Conservation (phyloP, 2,113 vertebrate genomes). For the Promerops cafer region DNA sequence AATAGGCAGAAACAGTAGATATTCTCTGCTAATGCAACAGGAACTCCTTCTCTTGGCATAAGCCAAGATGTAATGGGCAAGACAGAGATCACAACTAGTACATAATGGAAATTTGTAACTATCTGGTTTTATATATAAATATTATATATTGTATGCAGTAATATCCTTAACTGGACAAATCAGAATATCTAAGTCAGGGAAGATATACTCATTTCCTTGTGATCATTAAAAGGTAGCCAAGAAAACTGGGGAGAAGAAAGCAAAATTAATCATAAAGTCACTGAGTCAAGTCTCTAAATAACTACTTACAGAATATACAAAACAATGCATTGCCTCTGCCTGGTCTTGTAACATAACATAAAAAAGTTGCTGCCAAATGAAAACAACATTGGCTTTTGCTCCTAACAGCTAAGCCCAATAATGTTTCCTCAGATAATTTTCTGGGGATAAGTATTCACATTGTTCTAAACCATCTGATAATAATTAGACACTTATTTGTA, state of each 20-base stretch:
- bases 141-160: not conserved
- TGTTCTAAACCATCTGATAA: slow-evolving; percentile 79
- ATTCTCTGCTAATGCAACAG: not conserved
- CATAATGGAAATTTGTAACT: not conserved
- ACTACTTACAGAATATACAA: not conserved
- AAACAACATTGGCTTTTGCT: slow-evolving; percentile 62
- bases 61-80: not conserved
- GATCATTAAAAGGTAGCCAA: not conserved
- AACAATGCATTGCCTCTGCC: not conserved
- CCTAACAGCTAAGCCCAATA: slow-evolving; percentile 50
- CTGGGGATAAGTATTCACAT: slow-evolving; percentile 69
- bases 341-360: not conserved
- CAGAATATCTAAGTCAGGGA: not conserved
- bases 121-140: not conserved
- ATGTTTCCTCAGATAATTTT: slow-evolving; percentile 69
- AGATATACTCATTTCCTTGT: not conserved
- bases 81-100: not conserved
- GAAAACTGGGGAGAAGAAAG: not conserved
- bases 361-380: slow-evolving; percentile 34
- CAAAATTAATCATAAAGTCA: not conserved
- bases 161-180: not conserved
- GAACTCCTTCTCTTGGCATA: not conserved
- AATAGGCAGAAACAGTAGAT: not conserved
- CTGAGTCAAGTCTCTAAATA: not conserved
- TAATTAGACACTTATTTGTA: slow-evolving; percentile 80